A percentile compares a stretch with the other conserved stretches of the same genome.
phyloP scores from a whole-genome alignment of 2,797 vertebrate species.

The Glossophaga mutica region DNA sequence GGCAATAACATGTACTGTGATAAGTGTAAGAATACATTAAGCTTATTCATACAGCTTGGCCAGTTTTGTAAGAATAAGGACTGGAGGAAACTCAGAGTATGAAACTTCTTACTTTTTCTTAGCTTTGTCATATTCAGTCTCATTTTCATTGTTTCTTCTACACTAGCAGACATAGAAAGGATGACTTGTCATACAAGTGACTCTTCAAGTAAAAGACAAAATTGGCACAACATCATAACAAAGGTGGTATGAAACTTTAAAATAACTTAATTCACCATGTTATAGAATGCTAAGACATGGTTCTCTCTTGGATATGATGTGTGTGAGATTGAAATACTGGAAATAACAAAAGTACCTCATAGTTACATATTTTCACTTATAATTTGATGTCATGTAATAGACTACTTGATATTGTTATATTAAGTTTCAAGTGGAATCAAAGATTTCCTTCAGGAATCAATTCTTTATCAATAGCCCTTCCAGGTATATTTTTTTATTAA shows the following conservation, averaged over 20 bases:
- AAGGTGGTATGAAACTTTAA: neutral
- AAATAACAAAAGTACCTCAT: neutral
- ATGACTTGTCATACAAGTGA: neutral
- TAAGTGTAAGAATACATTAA: neutral
- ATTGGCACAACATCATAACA: neutral
- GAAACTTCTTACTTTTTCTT: neutral
- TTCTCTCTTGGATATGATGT: neutral
- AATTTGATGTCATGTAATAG: constrained; percentile 16
- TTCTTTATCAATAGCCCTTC: neutral
- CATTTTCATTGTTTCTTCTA: neutral
- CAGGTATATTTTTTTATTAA: neutral
- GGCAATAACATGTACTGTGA: neutral
- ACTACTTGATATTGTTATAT: neutral
- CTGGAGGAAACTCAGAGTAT: neutral
- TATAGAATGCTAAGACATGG: neutral
- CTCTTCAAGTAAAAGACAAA: constrained; percentile 25
- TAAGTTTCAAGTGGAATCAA: neutral
- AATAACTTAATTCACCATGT: neutral
- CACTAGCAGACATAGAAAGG: neutral
- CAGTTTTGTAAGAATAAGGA: neutral
- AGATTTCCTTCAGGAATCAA: neutral
- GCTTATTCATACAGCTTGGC: neutral
- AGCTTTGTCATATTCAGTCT: neutral
- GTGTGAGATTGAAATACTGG: neutral
- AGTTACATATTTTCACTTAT: neutral